A percentile compares a stretch with the other conserved stretches of the same genome.
Evolutionary conservation across 2,888 invertebrate species (phyloP).

Genomic region (Malthinus seriepunctatus): DNA sequence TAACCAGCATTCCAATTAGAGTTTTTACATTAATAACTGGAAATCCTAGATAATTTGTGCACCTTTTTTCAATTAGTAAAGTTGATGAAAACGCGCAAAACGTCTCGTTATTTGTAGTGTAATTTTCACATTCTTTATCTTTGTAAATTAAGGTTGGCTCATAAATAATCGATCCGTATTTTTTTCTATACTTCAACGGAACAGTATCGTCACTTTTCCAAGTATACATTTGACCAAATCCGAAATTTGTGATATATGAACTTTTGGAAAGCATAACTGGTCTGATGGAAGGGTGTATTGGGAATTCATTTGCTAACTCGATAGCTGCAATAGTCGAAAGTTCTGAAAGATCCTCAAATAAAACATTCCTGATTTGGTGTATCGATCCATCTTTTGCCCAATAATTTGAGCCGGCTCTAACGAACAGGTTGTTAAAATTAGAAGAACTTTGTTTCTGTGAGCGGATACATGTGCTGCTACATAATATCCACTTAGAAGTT

Average conservation of each 20-base stretch:
- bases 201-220: conserved; percentile 15
- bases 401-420: conserved; percentile 15
- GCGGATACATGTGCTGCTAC: conserved; percentile 4
- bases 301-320: conserved; percentile 1
- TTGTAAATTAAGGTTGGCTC: not conserved
- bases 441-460: not conserved
- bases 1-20: conserved; percentile 9
- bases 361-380: not conserved
- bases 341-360: not conserved
- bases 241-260: not conserved
- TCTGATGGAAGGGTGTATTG: not conserved
- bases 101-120: not conserved
- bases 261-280: conserved; percentile 2
- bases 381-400: conserved; percentile 23
- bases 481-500: conserved; percentile 15
- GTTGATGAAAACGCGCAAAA: conserved; percentile 1
- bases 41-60: conserved; percentile 6
- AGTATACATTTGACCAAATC: conserved; percentile 1
- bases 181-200: conserved; percentile 7
- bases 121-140: not conserved
- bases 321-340: conserved; percentile 5
- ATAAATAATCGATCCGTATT: not conserved
- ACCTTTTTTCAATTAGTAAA: not conserved
- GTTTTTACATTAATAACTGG: not conserved
- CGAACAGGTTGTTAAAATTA: not conserved